Base-by-base conservation (phyloP, 2,888 invertebrate species). In the Apotomis turbidana region DNA sequence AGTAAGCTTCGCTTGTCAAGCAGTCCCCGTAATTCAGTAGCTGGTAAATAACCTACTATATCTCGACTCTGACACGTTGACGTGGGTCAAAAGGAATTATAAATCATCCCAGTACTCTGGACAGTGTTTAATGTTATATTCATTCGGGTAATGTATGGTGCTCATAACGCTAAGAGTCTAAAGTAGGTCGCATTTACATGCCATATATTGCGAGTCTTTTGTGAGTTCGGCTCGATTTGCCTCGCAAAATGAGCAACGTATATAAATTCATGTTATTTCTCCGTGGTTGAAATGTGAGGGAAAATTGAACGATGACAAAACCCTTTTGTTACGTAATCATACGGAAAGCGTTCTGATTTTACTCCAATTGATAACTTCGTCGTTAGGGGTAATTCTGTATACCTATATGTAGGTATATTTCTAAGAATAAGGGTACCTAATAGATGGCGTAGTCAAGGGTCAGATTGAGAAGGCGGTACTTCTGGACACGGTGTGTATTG, bases 31-130 rank as follows among this genome's bases (percentile, higher is more conserved):
- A 68, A 72, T 72, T 59, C 68, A 52, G 68, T 46, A 57, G 71
- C 71, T 57, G 67, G 67, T 71, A 70, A 64, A 73, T 73, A 73
- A 67, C 67, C 54, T 52, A 46, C 74, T 68, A 64, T 74, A 71
- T 74, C 74, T 67, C 58, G 51, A 49, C 67, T 51, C 61, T 74
- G 72, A 76, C 74, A 75, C 73, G 76, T 77, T 76, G 76, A 70
- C 74, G 69, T 69, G 78, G 80, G 81, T 82, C 84, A 87, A 88
- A 89, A 81, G 76, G 88, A 88, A 88, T 89, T 83, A 79, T 80
- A 86, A 84, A 89, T 87, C 78, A 83, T 76, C 74, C 74, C 76
- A 78, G 78, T 78, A 76, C 78, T 75, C 78, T 83, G 81, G 79
- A 77, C 80, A 81, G 83, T 80, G 79, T 81, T 80, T 82, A 83